phyloP scores from a whole-genome alignment of 2,888 invertebrate species.

The Melinaea menophilus region DNA sequence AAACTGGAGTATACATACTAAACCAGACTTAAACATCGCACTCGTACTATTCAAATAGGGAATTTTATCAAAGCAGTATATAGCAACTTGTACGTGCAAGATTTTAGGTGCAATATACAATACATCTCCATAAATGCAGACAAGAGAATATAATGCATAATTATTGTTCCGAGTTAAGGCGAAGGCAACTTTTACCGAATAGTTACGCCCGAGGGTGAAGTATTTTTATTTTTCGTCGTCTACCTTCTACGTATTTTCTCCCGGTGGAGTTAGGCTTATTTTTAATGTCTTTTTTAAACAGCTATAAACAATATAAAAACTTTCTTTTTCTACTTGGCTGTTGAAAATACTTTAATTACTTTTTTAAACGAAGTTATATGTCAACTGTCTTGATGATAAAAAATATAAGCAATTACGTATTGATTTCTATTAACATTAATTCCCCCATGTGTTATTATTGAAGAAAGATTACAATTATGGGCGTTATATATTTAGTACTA shows the following conservation, averaged over 20 bases:
- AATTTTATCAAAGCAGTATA: conserved; percentile 8
- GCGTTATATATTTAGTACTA: too few species aligned
- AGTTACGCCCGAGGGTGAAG: conserved; percentile 36
- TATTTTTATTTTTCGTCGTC: conserved; percentile 33
- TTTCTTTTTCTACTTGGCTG: too few species aligned
- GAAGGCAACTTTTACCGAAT: conserved; percentile 41
- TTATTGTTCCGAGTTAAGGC: conserved; percentile 46
- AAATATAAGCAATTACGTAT: too few species aligned
- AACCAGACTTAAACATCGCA: background rate
- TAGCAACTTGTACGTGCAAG: conserved; percentile 27
- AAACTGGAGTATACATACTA: background rate
- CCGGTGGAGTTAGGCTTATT: conserved; percentile 27
- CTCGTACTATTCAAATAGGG: background rate
- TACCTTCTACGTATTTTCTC: conserved; percentile 7
- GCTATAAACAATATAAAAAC: background rate
- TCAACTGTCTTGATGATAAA: too few species aligned
- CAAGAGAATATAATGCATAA: conserved; percentile 55
- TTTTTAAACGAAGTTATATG: too few species aligned
- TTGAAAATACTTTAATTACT: too few species aligned
- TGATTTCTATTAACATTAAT: too few species aligned
- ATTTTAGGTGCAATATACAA: conserved; percentile 42
- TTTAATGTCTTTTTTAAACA: conserved; percentile 5
- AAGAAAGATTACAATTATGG: too few species aligned
- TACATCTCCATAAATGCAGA: conserved; percentile 59
- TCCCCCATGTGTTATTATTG: too few species aligned